phyloP scores from a whole-genome alignment of 2,113 vertebrate species.

The Hippocampus abdominalis region DNA sequence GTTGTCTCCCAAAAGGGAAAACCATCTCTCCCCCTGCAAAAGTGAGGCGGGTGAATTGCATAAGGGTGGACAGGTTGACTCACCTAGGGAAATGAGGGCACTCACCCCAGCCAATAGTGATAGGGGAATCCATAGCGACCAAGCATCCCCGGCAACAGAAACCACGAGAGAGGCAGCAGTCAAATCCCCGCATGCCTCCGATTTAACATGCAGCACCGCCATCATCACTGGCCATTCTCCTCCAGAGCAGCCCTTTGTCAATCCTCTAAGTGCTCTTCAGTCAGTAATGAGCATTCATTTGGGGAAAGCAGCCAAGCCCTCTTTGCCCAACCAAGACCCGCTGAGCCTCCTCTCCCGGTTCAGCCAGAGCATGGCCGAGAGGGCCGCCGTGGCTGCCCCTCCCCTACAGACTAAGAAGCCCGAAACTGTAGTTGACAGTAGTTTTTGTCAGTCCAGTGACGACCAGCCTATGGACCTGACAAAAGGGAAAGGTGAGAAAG shows the following conservation, averaged over 20 bases:
- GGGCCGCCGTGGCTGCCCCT: constrained; percentile 88
- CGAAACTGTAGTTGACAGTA: constrained; percentile 80
- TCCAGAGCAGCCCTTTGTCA: constrained; percentile 93
- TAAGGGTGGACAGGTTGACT: constrained; percentile 71
- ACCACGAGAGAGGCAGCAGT: constrained; percentile 66
- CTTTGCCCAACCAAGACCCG: constrained; percentile 90
- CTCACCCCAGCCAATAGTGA: constrained; percentile 80
- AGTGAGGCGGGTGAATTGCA: constrained; percentile 80
- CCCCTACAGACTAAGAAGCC: constrained; percentile 84
- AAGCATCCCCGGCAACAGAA: constrained; percentile 63
- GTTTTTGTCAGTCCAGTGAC: constrained; percentile 84
- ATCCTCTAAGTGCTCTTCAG: constrained; percentile 95
- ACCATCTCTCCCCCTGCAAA: constrained; percentile 77
- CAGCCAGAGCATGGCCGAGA: constrained; percentile 95
- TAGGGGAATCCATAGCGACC: constrained; percentile 63
- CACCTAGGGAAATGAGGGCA: constrained; percentile 75
- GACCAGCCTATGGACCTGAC: constrained; percentile 99
- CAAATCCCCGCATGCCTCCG: constrained; percentile 64
- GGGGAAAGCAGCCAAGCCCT: constrained; percentile 95
- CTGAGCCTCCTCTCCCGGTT: constrained; percentile 98
- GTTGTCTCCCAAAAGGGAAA: constrained; percentile 78
- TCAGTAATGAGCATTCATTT: constrained; percentile 99
- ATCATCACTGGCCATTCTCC: constrained; percentile 91
- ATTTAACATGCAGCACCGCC: constrained; percentile 81
- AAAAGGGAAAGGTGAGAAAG: constrained; percentile 91